Conservation (phyloP, 2,888 invertebrate species). For the Erynnis tages region DNA sequence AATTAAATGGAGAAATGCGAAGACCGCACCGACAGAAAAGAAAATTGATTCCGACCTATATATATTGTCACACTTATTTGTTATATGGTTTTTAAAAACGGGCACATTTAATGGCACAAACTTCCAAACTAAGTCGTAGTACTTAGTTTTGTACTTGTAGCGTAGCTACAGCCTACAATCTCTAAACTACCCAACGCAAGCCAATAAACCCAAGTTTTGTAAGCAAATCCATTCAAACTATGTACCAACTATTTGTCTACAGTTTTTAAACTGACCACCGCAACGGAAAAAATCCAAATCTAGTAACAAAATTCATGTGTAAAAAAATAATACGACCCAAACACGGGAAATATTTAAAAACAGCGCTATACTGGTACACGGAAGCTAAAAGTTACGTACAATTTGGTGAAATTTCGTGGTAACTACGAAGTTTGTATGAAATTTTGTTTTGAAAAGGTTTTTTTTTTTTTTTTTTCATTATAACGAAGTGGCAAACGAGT, state of each 20-base stretch:
- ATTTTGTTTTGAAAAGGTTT: slow-evolving; percentile 5
- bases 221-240: too few relatives aligned
- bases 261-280: background rate
- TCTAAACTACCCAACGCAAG: too few relatives aligned
- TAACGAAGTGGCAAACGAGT: slow-evolving; percentile 7
- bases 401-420: background rate
- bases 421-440: slow-evolving; percentile 8
- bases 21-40: background rate
- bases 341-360: background rate
- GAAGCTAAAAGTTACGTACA: slow-evolving; percentile 6
- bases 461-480: slow-evolving; percentile 5
- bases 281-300: background rate
- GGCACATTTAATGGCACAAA: too few relatives aligned
- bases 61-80: too few relatives aligned
- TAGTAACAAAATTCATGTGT: background rate
- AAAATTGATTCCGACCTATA: background rate
- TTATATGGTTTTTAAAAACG: too few relatives aligned
- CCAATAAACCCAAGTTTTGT: too few relatives aligned
- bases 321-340: background rate
- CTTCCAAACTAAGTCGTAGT: too few relatives aligned
- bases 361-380: background rate
- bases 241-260: too few relatives aligned
- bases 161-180: too few relatives aligned
- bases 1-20: slow-evolving; percentile 19
- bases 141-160: too few relatives aligned